phyloP scores from a whole-genome alignment of 1,140 invertebrate species.

The Lordiphosa mommai region DNA sequence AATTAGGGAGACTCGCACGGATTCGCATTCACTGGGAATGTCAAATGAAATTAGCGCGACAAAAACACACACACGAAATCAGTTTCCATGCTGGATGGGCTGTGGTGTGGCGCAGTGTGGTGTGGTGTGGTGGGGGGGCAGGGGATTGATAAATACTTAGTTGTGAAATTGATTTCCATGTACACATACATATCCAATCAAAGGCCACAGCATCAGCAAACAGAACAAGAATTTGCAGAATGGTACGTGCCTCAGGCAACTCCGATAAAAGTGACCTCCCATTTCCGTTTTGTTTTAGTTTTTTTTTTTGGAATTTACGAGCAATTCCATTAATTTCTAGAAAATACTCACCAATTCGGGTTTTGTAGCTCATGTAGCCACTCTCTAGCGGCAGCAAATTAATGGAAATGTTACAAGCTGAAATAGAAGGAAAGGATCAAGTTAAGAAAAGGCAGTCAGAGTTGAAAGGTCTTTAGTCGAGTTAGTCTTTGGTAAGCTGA shows the following conservation, averaged over 20 bases:
- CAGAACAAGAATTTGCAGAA: background rate
- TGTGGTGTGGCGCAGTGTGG: background rate
- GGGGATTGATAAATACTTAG: constrained; percentile 7
- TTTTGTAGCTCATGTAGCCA: too few relatives aligned
- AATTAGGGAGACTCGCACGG: constrained; percentile 22
- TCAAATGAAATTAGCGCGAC: constrained; percentile 18
- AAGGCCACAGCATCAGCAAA: constrained; percentile 2
- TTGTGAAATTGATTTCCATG: constrained; percentile 16
- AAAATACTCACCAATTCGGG: too few relatives aligned
- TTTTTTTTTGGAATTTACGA: constrained; percentile 1
- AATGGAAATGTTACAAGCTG: too few relatives aligned
- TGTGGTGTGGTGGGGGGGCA: background rate
- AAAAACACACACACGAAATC: constrained; percentile 24
- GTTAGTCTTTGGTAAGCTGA: too few relatives aligned
- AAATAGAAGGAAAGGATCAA: too few relatives aligned
- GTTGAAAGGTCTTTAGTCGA: too few relatives aligned
- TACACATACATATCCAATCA: background rate
- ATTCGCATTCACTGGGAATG: constrained; percentile 7
- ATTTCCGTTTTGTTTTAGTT: constrained; percentile 5
- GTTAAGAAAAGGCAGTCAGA: too few relatives aligned
- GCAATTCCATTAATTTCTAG: too few relatives aligned
- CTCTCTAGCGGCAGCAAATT: too few relatives aligned
- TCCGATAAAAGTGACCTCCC: constrained; percentile 1
- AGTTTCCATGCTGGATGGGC: constrained; percentile 9
- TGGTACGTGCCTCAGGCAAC: background rate